Evolutionary conservation across 2,888 invertebrate genomes (phyloP).

Genomic region (Panopea generosa): DNA sequence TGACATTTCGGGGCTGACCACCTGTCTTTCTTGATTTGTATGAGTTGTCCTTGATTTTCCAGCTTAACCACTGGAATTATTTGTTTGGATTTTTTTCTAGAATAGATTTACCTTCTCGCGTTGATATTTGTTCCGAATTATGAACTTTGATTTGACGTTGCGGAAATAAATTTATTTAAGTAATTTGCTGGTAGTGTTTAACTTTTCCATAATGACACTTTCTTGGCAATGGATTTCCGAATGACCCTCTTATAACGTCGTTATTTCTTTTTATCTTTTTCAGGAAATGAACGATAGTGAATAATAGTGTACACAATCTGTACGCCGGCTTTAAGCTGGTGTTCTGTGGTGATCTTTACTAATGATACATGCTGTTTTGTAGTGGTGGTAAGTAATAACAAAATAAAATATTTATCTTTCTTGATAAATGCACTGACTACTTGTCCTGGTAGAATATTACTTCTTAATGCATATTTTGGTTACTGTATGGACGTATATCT

Average conservation of each 20-base stretch:
- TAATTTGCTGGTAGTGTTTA: conserved; percentile 2
- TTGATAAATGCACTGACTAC: conserved; percentile 17
- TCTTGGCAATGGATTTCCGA: conserved; percentile 16
- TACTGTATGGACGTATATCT: conserved; percentile 32
- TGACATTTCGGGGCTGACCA: no score
- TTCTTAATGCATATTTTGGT: no score
- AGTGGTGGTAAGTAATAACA: conserved; percentile 10
- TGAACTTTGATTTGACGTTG: no score
- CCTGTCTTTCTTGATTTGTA: no score
- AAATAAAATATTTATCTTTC: conserved; percentile 24
- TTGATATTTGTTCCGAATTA: no score
- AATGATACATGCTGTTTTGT: conserved; percentile 25
- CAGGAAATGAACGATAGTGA: no score
- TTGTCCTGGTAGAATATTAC: conserved; percentile 30
- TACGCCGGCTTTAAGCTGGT: no score
- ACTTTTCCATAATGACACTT: conserved; percentile 8
- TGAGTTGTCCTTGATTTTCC: no score
- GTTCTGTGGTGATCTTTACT: conserved; percentile 10
- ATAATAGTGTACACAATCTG: no score
- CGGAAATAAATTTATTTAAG: not conserved
- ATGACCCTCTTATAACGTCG: conserved; percentile 13
- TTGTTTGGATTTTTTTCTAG: no score
- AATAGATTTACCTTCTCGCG: no score
- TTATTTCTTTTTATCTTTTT: conserved; percentile 18
- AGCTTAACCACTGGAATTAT: no score